Percentiles rank a stretch among this genome's conserved stretches.
Conservation (phyloP, 2,797 vertebrate species). For the Eospalax fontanierii region DNA sequence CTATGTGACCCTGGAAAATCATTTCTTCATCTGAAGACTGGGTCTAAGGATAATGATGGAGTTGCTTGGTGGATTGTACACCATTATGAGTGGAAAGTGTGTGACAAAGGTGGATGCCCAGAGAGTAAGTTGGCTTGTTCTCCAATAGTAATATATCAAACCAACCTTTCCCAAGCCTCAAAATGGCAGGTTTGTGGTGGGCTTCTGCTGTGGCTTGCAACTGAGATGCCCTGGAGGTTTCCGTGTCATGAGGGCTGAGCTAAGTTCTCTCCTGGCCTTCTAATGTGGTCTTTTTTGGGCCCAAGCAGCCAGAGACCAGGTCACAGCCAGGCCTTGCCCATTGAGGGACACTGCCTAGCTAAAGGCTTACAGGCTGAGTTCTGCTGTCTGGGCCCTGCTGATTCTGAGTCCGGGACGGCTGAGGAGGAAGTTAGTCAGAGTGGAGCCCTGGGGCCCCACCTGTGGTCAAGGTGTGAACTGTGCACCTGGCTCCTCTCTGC, state of each 20-base stretch:
- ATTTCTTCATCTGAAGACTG: slow-evolving; percentile 46
- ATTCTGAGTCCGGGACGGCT: slow-evolving; percentile 56
- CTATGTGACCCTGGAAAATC: background rate
- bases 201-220: background rate
- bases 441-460: slow-evolving; percentile 77
- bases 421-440: slow-evolving; percentile 86
- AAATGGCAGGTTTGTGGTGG: background rate
- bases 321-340: background rate
- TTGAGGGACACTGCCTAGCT: background rate
- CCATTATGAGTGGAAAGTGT: background rate
- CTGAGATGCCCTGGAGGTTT: background rate
- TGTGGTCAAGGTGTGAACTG: slow-evolving; percentile 86
- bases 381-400: background rate
- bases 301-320: slow-evolving; percentile 17
- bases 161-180: background rate
- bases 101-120: background rate
- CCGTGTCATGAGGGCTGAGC: background rate
- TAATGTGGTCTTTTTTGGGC: background rate
- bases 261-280: background rate
- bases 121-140: background rate
- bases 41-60: slow-evolving; percentile 2
- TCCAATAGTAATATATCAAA: background rate
- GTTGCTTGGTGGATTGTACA: background rate
- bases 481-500: slow-evolving; percentile 82
- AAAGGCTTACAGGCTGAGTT: background rate